Base-by-base conservation (phyloP, 2,888 invertebrate genomes). In the Scelioninae gen. 2 region DNA sequence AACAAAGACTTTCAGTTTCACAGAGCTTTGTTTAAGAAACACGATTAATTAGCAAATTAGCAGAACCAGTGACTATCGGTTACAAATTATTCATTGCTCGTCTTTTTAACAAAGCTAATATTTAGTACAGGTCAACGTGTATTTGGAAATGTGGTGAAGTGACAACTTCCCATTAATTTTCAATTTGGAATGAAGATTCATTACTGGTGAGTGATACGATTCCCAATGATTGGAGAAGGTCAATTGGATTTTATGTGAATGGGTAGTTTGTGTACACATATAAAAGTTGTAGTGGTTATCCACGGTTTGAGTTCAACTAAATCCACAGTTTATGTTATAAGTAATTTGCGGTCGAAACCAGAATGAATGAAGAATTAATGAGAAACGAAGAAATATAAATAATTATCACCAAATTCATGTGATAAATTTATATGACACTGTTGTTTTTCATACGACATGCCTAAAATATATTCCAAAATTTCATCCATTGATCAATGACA, bases 21-120 rank as follows among this genome's bases (percentile, higher is more conserved):
- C 15, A 35, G 25, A 55, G 22, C 13, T 35, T 35, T 37, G 0
- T 22, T 18, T 64, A n/a, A 63, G 53, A 37, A 53, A 46, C 18
- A 64, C 46, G 16, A 64, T 64, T 64, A 64, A 53, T 64, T 53
- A 64, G 53, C 60, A 55, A 33, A 52, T 22, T 43, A 63, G 52
- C 35, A 18, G 15, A 33, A 63, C 41, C 39, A 50, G 16, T 48
- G 31, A 46, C 43, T 57, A 16, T 41, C 18, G 4, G 28, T 31
- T 43, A 53, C 35, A 13, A 15, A 41, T 55, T 55, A 39, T 41
- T 57, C 11, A 41, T 19, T 31, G 50, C 39, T 50, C 16, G 19
- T 52, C 1, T 43, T 63, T 43, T 63, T 43, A 63, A 63, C 6
- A 41, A 63, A 63, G 63, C 52, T 48, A 33, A 48, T 13, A 43